These are phyloP conservation scores for Cyphomyrus discorhynchus DNA, from an alignment of 2,113 vertebrate genomes.

Conservation along the genomic window DNA sequence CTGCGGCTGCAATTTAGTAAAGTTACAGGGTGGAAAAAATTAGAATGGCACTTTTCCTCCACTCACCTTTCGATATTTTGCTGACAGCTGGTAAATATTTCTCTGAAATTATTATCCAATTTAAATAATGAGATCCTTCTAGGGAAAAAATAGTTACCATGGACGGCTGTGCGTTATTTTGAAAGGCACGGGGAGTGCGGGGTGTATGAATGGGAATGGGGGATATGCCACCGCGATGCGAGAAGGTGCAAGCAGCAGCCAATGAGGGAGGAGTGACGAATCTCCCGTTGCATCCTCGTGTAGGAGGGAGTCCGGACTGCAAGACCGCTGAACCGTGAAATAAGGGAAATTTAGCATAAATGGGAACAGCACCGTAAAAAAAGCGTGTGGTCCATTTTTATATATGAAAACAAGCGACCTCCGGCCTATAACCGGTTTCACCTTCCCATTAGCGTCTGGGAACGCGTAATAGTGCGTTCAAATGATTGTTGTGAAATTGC, in stretches of 20 bases:
- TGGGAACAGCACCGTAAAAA: conserved; percentile 53
- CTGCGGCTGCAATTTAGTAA: background rate
- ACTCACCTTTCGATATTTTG: conserved; percentile 24
- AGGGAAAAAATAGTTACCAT: conserved; percentile 39
- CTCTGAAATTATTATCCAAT: conserved; percentile 42
- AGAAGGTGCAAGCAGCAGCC: conserved; percentile 40
- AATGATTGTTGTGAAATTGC: background rate
- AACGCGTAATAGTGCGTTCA: background rate
- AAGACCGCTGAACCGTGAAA: conserved; percentile 60
- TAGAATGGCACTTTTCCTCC: conserved; percentile 28
- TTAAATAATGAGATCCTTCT: conserved; percentile 53
- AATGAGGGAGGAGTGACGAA: conserved; percentile 59
- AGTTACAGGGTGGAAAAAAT: background rate
- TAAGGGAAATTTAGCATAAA: conserved; percentile 46
- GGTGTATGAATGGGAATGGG: conserved; percentile 59
- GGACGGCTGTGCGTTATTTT: conserved; percentile 60
- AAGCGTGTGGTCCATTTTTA: conserved; percentile 16
- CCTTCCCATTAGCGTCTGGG: background rate
- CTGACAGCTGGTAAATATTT: conserved; percentile 18
- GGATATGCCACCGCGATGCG: conserved; percentile 35
- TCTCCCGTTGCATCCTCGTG: conserved; percentile 49
- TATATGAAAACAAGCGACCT: conserved; percentile 12
- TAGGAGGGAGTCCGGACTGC: conserved; percentile 40
- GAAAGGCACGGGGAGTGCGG: conserved; percentile 48
- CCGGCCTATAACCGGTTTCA: background rate